Evolutionary conservation across 2,113 vertebrate species (phyloP), one percentile per base, ranked within the genome.

Genomic region (Holacanthus passer): DNA sequence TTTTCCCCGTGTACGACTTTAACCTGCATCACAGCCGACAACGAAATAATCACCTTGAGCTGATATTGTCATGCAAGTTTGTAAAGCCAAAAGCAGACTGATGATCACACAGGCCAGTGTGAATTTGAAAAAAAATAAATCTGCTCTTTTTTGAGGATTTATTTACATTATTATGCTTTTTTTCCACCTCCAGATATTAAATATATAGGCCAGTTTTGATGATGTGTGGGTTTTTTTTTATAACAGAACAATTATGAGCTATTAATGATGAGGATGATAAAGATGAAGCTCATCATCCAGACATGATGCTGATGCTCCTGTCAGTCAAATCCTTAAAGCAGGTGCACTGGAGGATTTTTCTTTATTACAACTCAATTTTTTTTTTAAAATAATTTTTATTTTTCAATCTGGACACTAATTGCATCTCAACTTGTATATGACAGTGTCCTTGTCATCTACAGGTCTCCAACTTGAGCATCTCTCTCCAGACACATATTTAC

Each of bases 391-490:
- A 4, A 3, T 31, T 27, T 56, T 27, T 56, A 1, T 16, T 29
- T 27, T 29, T 16, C 8, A 12, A 41, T 32, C 10, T 19, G 69
- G 19, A 5, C 58, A 50, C 12, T 35, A 68, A 74, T 55, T 68
- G 27, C 27, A 76, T 71, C 6, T 73, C 3, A 88, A 86, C 73
- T 85, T 89, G 70, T 89, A 66, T 59, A 2, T 62, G 60, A 50
- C 77, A 64, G 66, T 68, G 82, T 0, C 72, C 72, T 81, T 84
- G 73, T 83, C 52, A 62, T 70, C 84, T 63, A 85, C 88, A 81
- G 82, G 85, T 91, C 76, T 69, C 29, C 69, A 81, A 79, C 50
- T 85, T 88, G 13, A 85, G 75, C 67, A 72, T 86, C 70, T 79
- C 17, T 75, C 43, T 74, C 47, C 73, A 35, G 68, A 60, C 45